A percentile compares a stretch with the other conserved stretches of the same genome.
phyloP scores from a whole-genome alignment of 2,113 vertebrate species.

The Rhagologus leucostigma region DNA sequence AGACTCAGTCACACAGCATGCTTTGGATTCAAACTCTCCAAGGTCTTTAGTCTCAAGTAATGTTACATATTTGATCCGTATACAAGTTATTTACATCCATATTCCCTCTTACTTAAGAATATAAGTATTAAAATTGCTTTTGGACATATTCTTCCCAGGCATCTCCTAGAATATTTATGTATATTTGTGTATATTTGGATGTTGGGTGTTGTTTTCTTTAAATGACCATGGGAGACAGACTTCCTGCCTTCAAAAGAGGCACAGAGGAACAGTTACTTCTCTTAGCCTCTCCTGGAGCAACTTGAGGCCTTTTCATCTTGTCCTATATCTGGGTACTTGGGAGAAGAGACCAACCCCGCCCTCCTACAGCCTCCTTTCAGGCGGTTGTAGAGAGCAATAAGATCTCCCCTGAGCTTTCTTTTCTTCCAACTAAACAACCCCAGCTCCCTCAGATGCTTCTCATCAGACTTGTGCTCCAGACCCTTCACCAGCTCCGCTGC shows the following conservation, averaged over 20 bases:
- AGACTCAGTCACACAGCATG: neutral
- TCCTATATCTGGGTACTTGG: neutral
- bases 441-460: neutral
- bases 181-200: neutral
- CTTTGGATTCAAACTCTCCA: neutral
- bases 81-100: neutral
- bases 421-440: neutral
- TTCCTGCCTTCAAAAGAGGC: neutral
- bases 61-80: neutral
- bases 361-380: neutral
- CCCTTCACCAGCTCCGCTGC: fast-evolving
- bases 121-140: neutral
- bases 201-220: neutral
- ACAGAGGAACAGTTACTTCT: neutral
- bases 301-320: neutral
- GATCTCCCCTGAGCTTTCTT: neutral
- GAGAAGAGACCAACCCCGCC: neutral
- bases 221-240: neutral
- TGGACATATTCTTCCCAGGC: neutral
- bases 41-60: neutral
- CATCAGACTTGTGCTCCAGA: neutral
- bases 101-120: neutral
- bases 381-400: neutral
- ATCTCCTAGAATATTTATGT: neutral
- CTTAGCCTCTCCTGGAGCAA: neutral